Conservation (phyloP, 2,797 vertebrate species). For the Myripristis murdjan region DNA sequence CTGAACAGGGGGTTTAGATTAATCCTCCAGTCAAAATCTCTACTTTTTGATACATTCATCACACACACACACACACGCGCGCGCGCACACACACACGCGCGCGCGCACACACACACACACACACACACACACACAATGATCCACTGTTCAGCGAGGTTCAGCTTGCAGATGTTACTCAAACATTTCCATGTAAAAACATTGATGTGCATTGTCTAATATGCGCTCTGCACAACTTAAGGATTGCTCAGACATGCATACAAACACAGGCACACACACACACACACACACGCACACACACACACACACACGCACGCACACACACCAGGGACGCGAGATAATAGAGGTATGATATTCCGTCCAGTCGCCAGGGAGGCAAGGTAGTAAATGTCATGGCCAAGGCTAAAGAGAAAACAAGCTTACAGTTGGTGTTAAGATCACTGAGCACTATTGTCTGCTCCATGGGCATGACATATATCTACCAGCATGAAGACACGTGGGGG, state of each 20-base stretch:
- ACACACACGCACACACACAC: slow-evolving; percentile 6
- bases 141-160: slow-evolving; percentile 44
- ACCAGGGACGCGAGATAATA: slow-evolving; percentile 63
- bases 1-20: slow-evolving; percentile 63
- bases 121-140: too few species aligned
- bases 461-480: slow-evolving; percentile 76
- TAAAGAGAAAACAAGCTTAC: slow-evolving; percentile 81
- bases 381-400: slow-evolving; percentile 81
- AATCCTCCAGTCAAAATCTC: slow-evolving; percentile 66
- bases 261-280: too few species aligned
- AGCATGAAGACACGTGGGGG: slow-evolving; percentile 62
- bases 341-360: slow-evolving; percentile 65
- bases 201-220: slow-evolving; percentile 49
- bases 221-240: slow-evolving; percentile 41
- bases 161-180: slow-evolving; percentile 30
- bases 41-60: slow-evolving; percentile 51
- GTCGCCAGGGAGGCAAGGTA: slow-evolving; percentile 64
- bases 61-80: neutral
- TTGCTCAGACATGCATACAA: slow-evolving; percentile 32
- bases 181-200: slow-evolving; percentile 37
- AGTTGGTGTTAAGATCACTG: slow-evolving; percentile 74
- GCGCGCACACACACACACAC: slow-evolving; percentile 19
- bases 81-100: neutral
- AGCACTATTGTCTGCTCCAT: slow-evolving; percentile 66
- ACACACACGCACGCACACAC: slow-evolving; percentile 28